Evolutionary conservation across 2,888 invertebrate genomes (phyloP).

Genomic region (Leptopilina myrica): DNA sequence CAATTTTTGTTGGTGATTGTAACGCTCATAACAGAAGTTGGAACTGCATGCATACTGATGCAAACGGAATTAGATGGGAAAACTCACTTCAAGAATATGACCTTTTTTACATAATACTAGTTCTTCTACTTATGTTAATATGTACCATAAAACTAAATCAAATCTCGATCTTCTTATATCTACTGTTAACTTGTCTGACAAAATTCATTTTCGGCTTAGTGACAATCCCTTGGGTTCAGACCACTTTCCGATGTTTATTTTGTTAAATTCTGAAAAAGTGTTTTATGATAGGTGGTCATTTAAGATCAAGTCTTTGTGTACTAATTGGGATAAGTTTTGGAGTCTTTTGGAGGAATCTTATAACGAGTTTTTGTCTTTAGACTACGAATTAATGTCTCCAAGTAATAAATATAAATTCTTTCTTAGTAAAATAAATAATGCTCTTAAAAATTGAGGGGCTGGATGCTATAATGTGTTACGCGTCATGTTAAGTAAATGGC

Average conservation of each 20-base stretch:
- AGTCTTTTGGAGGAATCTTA: too few relatives aligned
- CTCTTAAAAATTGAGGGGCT: background rate
- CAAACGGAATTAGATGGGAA: too few relatives aligned
- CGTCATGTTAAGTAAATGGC: too few relatives aligned
- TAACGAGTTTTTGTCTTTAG: too few relatives aligned
- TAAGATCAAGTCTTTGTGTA: too few relatives aligned
- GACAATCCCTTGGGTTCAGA: background rate
- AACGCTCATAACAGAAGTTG: too few relatives aligned
- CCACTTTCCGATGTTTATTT: constrained; percentile 6
- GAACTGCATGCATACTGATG: too few relatives aligned
- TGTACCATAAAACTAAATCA: background rate
- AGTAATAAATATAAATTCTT: too few relatives aligned
- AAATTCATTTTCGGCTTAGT: constrained; percentile 3
- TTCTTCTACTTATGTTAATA: background rate
- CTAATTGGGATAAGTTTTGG: background rate
- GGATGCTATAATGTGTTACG: too few relatives aligned
- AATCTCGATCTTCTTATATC: constrained; percentile 4
- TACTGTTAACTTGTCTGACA: background rate
- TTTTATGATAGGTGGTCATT: background rate
- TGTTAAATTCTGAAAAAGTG: background rate
- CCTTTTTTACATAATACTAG: background rate
- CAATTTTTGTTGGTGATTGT: too few relatives aligned
- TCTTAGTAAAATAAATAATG: too few relatives aligned
- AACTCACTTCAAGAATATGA: background rate
- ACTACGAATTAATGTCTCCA: too few relatives aligned